Evolutionary conservation across 2,113 vertebrate species (phyloP), one percentile per base, ranked within the genome.

Genomic region (Podarcis cretensis): DNA sequence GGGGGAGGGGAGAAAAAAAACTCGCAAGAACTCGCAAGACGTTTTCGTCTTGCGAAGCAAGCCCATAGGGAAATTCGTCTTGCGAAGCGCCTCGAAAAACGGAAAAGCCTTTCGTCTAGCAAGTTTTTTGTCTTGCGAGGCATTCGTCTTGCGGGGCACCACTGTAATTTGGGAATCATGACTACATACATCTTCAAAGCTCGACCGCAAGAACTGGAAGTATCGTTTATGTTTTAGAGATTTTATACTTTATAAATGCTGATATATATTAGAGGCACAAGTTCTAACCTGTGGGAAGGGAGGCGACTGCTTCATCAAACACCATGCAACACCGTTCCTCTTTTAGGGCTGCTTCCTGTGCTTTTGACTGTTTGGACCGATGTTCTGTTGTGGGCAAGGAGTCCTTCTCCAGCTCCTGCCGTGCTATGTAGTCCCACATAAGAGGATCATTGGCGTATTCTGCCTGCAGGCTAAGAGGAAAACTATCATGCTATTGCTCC

Each of bases 361-460:
- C 97, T n/a, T 96, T 98, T 78, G 94, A 96, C 93, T 97, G 97
- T 5, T 98, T 98, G 0, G 96, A 95, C 30, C 66, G 68, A 18
- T 57, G 83, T 86, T 97, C 97, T 84, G 85, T 6, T n/a, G 94
- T 65, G 21, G 90, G 90, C 90, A 4, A 94, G 25, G 66, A 91
- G 27, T 91, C 87, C 1, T 96, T 93, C 78, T 97, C 97, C 93
- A 99, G 96, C 95, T 99, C 98, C 88, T 95, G 95, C 65, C 97
- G 97, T 3, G 98, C 98, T 97, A 99, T 96, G 91, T 98, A 99
- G 94, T 99, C 98, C 99, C 99, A 99, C 0, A 96, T 99, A 78
- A 97, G 65, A 80, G 97, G 97, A 89, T 99, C 98, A 6, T 97
- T 96, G 0, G 96, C 94, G 84, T 98, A 97, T 8, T 95, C 95